Percentiles rank a stretch among this genome's conserved stretches.
Evolutionary conservation across 2,113 vertebrate genomes (phyloP).

Genomic region (Gasterosteus nipponicus): DNA sequence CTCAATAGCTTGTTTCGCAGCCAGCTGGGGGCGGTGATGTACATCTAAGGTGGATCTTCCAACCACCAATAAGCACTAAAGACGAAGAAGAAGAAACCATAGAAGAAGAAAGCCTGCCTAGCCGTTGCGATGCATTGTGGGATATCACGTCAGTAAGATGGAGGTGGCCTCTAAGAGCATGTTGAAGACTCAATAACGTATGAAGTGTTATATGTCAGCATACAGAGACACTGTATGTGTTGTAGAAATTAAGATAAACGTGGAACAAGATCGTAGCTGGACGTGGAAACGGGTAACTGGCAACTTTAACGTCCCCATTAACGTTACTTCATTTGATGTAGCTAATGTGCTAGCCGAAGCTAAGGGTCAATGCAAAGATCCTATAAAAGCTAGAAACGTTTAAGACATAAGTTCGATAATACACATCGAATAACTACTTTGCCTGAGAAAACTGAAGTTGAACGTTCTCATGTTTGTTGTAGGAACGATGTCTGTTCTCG

Average conservation of each 20-base stretch:
- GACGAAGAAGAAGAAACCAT: neutral
- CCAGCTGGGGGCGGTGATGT: neutral
- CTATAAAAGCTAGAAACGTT: neutral
- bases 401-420: neutral
- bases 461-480: neutral
- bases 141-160: slow-evolving; percentile 54
- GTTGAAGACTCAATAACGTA: slow-evolving; percentile 35
- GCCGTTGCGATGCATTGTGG: slow-evolving; percentile 69
- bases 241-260: neutral
- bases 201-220: neutral
- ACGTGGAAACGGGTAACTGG: slow-evolving; percentile 53
- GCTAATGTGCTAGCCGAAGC: slow-evolving; percentile 24
- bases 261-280: neutral
- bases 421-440: rapidly evolving
- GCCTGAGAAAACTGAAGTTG: neutral
- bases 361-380: slow-evolving; percentile 43
- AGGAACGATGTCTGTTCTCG: slow-evolving; percentile 67
- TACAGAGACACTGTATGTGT: neutral
- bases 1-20: neutral
- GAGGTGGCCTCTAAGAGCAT: slow-evolving; percentile 29
- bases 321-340: neutral
- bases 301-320: slow-evolving; percentile 15
- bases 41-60: neutral
- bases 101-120: slow-evolving; percentile 36
- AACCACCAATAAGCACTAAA: neutral